Base-by-base conservation (phyloP, 2,113 vertebrate genomes). In the Helogale parvula region DNA sequence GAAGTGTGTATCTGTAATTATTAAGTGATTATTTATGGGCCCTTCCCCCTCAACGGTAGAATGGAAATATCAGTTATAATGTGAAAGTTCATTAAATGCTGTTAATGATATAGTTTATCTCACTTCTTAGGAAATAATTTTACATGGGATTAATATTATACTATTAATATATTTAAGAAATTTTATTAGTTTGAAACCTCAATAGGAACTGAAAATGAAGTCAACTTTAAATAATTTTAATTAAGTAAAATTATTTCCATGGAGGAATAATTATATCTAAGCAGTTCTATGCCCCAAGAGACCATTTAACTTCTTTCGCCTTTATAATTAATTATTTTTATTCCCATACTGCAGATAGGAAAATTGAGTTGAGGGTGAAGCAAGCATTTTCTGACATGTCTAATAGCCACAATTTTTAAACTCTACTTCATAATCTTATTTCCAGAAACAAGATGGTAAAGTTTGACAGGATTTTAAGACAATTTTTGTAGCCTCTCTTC, bases 191-290 rank as follows among this genome's bases (percentile, higher is more conserved):
- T 88, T 54, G 23, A 96, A 93, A 88, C 31, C 1, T 90, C 96
- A 90, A 88, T 82, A 96, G 71, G 9, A 93, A 88, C 89, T 96
- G 69, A 96, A 94, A 76, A 96, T 92, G 77, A 97, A 96, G 29
- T 21, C 77, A 16, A 87, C 81, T 77, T 96, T 82, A 97, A 97
- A 92, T 95, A 84, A 93, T 86, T 54, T 89, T 93, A 97, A 96
- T 90, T 84, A 97, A 94, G 71, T 83, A 93, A 94, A 93, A 95
- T 94, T 90, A 81, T 90, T 96, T 57, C 31, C 66, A 95, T 80
- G n/a, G 63, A 93, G 10, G 84, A 90, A 31, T 82, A 95, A 97
- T 94, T 95, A 69, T 54, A 71, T 88, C 31, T 94, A 65, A 72
- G 29, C 52, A 92, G 71, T 89, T 95, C 66, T 72, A 86, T 72